Conservation (phyloP, 2,113 vertebrate genomes). For the Chloropsis hardwickii region DNA sequence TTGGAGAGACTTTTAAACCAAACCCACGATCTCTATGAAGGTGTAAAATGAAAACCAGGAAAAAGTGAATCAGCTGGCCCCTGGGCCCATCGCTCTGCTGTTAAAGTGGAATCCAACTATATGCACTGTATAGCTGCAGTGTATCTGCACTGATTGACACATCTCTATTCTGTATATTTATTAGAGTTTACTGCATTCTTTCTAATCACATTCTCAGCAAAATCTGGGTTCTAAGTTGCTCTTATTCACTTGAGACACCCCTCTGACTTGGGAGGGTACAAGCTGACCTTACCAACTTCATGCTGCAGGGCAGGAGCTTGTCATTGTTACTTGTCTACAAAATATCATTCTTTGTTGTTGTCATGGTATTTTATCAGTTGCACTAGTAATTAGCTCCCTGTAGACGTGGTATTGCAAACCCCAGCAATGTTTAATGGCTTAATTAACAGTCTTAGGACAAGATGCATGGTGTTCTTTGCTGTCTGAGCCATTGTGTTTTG, state of each 20-base stretch:
- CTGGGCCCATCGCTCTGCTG: neutral
- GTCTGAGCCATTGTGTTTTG: neutral
- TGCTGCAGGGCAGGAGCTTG: neutral
- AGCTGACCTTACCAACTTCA: neutral
- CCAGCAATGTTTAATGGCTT: slow-evolving; percentile 3
- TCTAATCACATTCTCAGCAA: neutral
- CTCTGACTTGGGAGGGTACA: neutral
- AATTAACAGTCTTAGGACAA: slow-evolving; percentile 1
- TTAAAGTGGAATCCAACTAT: neutral
- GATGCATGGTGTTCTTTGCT: neutral
- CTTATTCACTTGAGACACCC: neutral
- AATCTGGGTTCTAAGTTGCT: neutral
- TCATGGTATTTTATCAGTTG: slow-evolving; percentile 25
- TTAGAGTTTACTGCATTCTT: neutral
- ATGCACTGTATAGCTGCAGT: neutral
- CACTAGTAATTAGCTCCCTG: slow-evolving; percentile 39
- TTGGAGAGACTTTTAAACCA: neutral
- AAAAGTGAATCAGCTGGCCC: neutral
- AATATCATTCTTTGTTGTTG: neutral
- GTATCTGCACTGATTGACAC: neutral
- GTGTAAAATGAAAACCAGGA: neutral
- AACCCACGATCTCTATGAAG: neutral
- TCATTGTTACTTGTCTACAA: neutral
- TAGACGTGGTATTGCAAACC: slow-evolving; percentile 8
- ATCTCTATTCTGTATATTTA: neutral